Evolutionary conservation across 92 coral and sea anemone genomes (phyloP).

Genomic region (Pocillopora meandrina): DNA sequence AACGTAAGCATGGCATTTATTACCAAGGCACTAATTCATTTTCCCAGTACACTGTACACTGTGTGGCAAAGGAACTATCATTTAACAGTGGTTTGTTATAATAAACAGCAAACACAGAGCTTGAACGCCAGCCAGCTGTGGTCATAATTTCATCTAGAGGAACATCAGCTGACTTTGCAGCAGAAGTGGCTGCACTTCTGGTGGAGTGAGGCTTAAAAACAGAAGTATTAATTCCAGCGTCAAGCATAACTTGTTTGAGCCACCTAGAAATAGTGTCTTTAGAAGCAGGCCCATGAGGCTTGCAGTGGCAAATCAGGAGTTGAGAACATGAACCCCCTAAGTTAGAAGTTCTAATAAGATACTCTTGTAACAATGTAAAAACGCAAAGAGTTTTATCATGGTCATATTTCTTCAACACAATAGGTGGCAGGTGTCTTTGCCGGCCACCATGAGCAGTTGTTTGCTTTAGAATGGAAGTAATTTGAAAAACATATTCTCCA

Average conservation of each 20-base stretch:
- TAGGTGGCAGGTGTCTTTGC: slow-evolving; percentile 54
- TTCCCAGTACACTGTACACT: background rate
- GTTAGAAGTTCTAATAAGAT: slow-evolving; percentile 52
- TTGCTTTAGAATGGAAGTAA: slow-evolving; percentile 1
- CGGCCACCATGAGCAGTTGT: slow-evolving; percentile 47
- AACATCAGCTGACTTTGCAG: slow-evolving; percentile 56
- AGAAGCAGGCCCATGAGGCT: slow-evolving; percentile 69
- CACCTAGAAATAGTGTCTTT: slow-evolving; percentile 40
- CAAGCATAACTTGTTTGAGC: too few relatives aligned
- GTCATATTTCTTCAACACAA: slow-evolving; percentile 39
- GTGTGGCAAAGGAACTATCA: too few relatives aligned
- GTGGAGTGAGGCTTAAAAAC: too few relatives aligned
- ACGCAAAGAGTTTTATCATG: slow-evolving; percentile 48
- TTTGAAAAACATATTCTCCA: slow-evolving; percentile 40
- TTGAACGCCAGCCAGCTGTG: slow-evolving; percentile 74
- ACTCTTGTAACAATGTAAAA: slow-evolving; percentile 31
- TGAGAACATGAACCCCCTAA: slow-evolving; percentile 43
- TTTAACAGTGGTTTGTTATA: slow-evolving; percentile 23
- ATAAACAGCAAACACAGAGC: slow-evolving; percentile 54
- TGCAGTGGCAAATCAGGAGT: slow-evolving; percentile 58
- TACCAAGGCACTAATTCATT: background rate
- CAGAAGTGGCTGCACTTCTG: slow-evolving; percentile 40
- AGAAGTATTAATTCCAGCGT: too few relatives aligned
- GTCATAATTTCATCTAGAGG: slow-evolving; percentile 60
- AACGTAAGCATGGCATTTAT: slow-evolving; percentile 8